These are phyloP conservation scores for Drosophila busckii DNA, from an alignment of 1,140 invertebrate genomes.

Conservation along the genomic window DNA sequence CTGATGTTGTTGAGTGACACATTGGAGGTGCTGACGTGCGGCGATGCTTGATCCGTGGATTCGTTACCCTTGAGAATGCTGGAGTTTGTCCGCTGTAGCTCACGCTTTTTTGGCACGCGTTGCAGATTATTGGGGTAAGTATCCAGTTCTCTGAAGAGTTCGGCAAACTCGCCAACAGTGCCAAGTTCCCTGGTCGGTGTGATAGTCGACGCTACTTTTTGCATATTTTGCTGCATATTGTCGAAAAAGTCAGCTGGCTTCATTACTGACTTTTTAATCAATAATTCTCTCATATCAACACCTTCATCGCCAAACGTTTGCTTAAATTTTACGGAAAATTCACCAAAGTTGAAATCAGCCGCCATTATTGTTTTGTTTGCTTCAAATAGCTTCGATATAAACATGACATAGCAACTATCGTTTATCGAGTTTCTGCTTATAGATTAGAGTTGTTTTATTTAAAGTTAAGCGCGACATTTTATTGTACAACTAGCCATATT, in stretches of 20 bases:
- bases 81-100: constrained; percentile 45
- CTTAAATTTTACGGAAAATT: constrained; percentile 31
- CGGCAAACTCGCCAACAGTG: constrained; percentile 43
- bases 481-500: constrained; percentile 95
- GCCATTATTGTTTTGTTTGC: constrained; percentile 27
- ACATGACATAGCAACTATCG: constrained; percentile 5
- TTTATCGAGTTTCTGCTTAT: neutral
- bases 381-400: neutral
- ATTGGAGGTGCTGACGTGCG: constrained; percentile 18
- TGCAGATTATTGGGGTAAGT: constrained; percentile 61
- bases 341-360: constrained; percentile 27
- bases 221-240: constrained; percentile 31
- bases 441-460: neutral
- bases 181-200: constrained; percentile 28
- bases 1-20: constrained; percentile 1
- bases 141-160: constrained; percentile 55
- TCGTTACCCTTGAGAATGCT: constrained; percentile 19
- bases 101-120: constrained; percentile 36
- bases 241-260: constrained; percentile 38
- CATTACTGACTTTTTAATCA: constrained; percentile 48
- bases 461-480: constrained; percentile 27
- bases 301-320: constrained; percentile 31
- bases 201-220: constrained; percentile 18
- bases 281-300: constrained; percentile 35
- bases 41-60: constrained; percentile 15